These are phyloP conservation scores for Lates japonicus DNA, from an alignment of 2,797 vertebrate species.

Conservation along the genomic window DNA sequence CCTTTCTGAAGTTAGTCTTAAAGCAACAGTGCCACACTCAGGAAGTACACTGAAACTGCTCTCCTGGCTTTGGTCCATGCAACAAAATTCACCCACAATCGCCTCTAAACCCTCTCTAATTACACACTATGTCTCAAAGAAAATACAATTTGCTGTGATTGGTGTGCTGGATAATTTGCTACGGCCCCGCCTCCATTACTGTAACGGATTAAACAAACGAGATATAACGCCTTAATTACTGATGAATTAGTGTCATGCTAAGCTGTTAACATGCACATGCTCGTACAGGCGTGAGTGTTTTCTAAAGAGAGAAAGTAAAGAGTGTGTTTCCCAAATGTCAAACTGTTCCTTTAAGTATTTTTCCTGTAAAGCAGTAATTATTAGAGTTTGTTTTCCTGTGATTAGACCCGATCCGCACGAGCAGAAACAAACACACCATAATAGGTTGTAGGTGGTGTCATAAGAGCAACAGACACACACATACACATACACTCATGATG, in stretches of 20 bases:
- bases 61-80: no score
- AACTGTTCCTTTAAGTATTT: neutral
- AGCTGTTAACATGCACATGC: neutral
- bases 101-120: neutral
- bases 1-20: neutral
- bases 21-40: neutral
- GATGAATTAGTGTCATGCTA: neutral
- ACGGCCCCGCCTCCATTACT: neutral
- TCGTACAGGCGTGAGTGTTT: neutral
- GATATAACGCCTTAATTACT: neutral
- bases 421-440: constrained; percentile 11
- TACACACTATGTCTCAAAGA: neutral
- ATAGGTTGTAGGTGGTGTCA: constrained; percentile 18
- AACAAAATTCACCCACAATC: neutral
- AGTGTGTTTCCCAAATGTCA: neutral
- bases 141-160: neutral
- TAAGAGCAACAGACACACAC: neutral
- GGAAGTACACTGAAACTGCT: neutral
- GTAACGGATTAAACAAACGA: neutral
- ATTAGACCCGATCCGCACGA: constrained; percentile 1
- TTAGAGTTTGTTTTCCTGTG: neutral
- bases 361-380: neutral
- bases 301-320: neutral
- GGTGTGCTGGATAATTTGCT: neutral
- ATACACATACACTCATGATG: neutral